Percentiles rank a stretch among this genome's conserved stretches.
These are phyloP conservation scores for Felis chaus DNA, from an alignment of 2,113 vertebrate species.

Conservation along the genomic window DNA sequence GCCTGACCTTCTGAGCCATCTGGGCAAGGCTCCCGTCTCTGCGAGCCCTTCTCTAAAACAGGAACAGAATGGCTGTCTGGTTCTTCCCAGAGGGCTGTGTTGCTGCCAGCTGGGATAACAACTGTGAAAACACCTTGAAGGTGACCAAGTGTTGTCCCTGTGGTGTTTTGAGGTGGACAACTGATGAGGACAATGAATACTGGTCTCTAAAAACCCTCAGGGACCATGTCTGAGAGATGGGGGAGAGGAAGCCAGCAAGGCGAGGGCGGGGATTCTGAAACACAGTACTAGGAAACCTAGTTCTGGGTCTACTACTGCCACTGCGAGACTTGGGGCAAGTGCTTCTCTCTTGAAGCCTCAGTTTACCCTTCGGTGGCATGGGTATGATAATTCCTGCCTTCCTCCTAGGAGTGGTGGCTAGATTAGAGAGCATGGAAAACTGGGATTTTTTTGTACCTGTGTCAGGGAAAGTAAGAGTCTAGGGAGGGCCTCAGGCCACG, in stretches of 20 bases:
- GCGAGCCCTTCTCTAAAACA: not conserved
- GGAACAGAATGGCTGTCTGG: not conserved
- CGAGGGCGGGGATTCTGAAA: not conserved
- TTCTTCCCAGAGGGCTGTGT: accelerated
- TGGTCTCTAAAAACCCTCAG: not conserved
- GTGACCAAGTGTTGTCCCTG: accelerated
- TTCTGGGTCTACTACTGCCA: not conserved
- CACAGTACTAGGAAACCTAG: not conserved
- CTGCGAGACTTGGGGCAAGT: not conserved
- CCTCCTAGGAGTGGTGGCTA: not conserved
- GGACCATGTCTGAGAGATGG: not conserved
- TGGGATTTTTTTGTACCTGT: not conserved
- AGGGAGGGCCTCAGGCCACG: not conserved
- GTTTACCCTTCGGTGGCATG: not conserved
- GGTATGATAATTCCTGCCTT: not conserved
- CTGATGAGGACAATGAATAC: too few relatives aligned
- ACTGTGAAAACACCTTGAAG: not conserved
- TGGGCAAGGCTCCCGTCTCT: not conserved
- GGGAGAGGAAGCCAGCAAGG: not conserved
- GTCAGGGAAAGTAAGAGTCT: not conserved
- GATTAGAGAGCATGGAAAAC: not conserved
- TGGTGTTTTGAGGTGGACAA: too few relatives aligned
- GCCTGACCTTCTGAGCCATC: not conserved
- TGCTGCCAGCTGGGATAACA: not conserved
- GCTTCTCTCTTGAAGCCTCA: not conserved